Percentiles rank a stretch among this genome's conserved stretches.
These are phyloP conservation scores for Heliconius aoede DNA, from an alignment of 2,888 invertebrate genomes.

Conservation along the genomic window DNA sequence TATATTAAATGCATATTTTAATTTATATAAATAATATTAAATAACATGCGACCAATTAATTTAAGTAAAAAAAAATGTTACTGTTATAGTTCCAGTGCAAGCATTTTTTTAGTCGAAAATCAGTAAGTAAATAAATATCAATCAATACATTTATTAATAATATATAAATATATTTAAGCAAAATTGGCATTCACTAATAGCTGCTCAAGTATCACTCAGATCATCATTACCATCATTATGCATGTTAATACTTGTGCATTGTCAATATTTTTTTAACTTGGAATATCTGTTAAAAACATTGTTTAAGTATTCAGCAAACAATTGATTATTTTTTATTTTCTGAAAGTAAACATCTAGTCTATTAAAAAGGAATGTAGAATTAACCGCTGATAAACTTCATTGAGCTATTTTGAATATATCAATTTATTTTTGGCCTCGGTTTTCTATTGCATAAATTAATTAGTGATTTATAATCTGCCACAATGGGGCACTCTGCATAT, in stretches of 20 bases:
- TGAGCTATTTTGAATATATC: constrained; percentile 37
- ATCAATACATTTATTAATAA: constrained; percentile 40
- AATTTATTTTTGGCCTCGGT: constrained; percentile 35
- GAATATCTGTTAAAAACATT: constrained; percentile 1
- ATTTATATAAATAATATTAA: too few relatives aligned
- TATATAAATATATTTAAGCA: constrained; percentile 41
- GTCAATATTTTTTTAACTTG: constrained; percentile 49
- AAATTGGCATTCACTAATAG: constrained; percentile 45
- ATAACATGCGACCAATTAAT: too few relatives aligned
- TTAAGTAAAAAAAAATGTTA: too few relatives aligned
- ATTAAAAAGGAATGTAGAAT: constrained; percentile 43
- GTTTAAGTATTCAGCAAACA: constrained; percentile 48
- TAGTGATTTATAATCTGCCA: constrained; percentile 27
- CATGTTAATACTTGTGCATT: constrained; percentile 51
- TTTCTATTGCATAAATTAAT: constrained; percentile 32
- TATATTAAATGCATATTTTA: too few relatives aligned
- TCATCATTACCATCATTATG: constrained; percentile 54
- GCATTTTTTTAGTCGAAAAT: constrained; percentile 24
- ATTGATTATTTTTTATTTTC: constrained; percentile 19
- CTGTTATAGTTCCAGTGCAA: background rate
- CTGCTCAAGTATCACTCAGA: constrained; percentile 54
- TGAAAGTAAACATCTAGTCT: constrained; percentile 39
- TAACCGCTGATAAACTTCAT: constrained; percentile 34
- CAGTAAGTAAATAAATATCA: constrained; percentile 39
- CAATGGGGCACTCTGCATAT: constrained; percentile 28